Conservation (phyloP, 2,797 vertebrate species). For the Rhabdophis nuchalis region DNA sequence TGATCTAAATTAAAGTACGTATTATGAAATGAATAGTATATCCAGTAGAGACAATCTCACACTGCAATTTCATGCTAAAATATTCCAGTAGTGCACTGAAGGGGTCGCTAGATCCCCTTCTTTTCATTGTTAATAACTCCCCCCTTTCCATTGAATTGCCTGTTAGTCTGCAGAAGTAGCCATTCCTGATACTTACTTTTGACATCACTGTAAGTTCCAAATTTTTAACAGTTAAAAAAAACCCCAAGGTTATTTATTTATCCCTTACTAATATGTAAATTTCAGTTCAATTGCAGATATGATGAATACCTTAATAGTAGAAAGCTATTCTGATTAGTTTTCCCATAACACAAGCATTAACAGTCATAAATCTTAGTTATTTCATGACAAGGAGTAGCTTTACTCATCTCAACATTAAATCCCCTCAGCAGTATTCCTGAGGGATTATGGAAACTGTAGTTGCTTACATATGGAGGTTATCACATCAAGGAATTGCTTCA, state of each 20-base stretch:
- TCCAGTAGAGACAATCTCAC: conserved; percentile 34
- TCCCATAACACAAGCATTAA: background rate
- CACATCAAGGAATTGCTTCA: background rate
- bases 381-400: background rate
- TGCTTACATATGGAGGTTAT: background rate
- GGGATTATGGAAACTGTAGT: background rate
- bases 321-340: conserved; percentile 49
- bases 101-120: conserved; percentile 80
- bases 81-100: conserved; percentile 72
- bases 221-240: conserved; percentile 42
- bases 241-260: conserved; percentile 62
- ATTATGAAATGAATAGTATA: conserved; percentile 54
- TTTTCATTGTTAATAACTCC: conserved; percentile 63
- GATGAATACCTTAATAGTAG: conserved; percentile 32
- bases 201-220: conserved; percentile 70
- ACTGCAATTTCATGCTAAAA: conserved; percentile 46
- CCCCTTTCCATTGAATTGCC: conserved; percentile 60
- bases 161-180: conserved; percentile 72
- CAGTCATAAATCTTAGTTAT: background rate
- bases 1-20: conserved; percentile 41
- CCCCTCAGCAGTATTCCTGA: background rate
- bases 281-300: conserved; percentile 53
- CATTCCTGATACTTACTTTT: conserved; percentile 76
- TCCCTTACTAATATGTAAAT: conserved; percentile 46
- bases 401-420: background rate